These are phyloP conservation scores for Chondrosia reniformis DNA, from an alignment of 37 sponge, comb jelly and placozoan species.

Conservation along the genomic window DNA sequence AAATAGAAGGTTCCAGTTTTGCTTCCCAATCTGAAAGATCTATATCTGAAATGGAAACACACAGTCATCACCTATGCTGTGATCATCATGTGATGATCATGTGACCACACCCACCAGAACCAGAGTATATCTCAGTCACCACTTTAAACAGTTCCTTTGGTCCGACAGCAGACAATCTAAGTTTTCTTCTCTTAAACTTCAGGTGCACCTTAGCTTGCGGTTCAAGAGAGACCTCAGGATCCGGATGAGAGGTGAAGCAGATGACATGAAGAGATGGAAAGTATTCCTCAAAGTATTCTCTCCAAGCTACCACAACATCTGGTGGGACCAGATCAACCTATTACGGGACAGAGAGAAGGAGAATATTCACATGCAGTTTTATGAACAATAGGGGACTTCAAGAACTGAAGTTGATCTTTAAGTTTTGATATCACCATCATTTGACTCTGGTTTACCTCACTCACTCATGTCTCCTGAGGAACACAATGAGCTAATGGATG, in stretches of 20 bases:
- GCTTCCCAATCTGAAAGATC: constrained; percentile 42
- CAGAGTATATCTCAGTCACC: constrained; percentile 39
- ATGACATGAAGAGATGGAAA: constrained; percentile 83
- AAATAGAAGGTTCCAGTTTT: constrained; percentile 11
- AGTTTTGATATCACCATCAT: too few relatives aligned
- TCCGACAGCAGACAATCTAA: constrained; percentile 58
- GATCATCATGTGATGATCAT: not conserved
- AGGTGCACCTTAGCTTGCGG: constrained; percentile 34
- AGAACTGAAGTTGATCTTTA: too few relatives aligned
- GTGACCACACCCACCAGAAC: constrained; percentile 19
- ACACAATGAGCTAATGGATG: too few relatives aligned
- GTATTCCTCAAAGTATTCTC: constrained; percentile 74
- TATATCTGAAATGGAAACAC: constrained; percentile 15
- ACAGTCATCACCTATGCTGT: not conserved
- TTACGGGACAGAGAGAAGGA: too few relatives aligned
- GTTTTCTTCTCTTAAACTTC: constrained; percentile 27
- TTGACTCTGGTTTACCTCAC: too few relatives aligned
- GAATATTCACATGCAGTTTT: too few relatives aligned
- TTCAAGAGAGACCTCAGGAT: constrained; percentile 36
- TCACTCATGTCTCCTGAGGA: too few relatives aligned
- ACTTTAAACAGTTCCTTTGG: constrained; percentile 55
- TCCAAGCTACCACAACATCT: constrained; percentile 91
- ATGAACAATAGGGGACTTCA: too few relatives aligned
- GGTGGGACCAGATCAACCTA: constrained; percentile 94
- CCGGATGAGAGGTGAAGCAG: constrained; percentile 87